phyloP scores from a whole-genome alignment of 2,797 vertebrate genomes.

The Astyanax mexicanus region DNA sequence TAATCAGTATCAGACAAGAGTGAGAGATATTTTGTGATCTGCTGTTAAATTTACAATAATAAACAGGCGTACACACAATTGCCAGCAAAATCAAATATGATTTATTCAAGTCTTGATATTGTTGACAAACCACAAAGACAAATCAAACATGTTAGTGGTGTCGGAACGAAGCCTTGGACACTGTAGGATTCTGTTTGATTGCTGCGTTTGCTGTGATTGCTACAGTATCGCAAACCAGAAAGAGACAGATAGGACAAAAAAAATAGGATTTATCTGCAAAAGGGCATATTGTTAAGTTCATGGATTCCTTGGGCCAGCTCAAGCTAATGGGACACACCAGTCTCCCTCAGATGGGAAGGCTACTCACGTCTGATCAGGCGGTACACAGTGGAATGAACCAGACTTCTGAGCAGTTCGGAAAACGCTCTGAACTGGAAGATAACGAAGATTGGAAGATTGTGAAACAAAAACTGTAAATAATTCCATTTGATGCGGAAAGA shows the following conservation, averaged over 20 bases:
- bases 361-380: neutral
- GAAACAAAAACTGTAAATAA: too few relatives aligned
- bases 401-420: neutral
- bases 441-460: neutral
- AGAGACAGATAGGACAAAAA: neutral
- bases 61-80: neutral
- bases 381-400: neutral
- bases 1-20: too few relatives aligned
- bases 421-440: neutral
- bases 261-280: neutral
- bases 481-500: neutral
- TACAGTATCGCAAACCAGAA: constrained; percentile 10
- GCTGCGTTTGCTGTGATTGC: neutral
- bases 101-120: constrained; percentile 52
- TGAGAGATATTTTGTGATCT: too few relatives aligned
- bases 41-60: neutral
- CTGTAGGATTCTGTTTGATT: neutral
- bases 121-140: constrained; percentile 26
- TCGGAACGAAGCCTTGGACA: constrained; percentile 14
- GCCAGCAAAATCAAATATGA: constrained; percentile 24
- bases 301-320: neutral
- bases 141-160: constrained; percentile 38
- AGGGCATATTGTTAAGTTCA: constrained; percentile 3
- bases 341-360: neutral
- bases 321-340: neutral